Evolutionary conservation across 2,888 invertebrate species (phyloP).

Genomic region (Scaptomyza flava): DNA sequence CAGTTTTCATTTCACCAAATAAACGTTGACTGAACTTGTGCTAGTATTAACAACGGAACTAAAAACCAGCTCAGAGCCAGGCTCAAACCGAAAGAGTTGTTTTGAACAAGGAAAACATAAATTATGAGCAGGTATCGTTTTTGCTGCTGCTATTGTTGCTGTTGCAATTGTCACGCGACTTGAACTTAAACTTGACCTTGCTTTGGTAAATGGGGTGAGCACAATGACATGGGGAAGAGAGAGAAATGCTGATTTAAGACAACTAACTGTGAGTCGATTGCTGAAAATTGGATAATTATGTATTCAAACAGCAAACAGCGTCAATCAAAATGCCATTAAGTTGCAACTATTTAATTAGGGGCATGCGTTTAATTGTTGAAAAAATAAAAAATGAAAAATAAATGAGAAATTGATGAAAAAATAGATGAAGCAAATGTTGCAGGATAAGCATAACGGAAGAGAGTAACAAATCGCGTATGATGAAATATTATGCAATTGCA

Average conservation of each 20-base stretch:
- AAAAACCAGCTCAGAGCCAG: constrained; percentile 33
- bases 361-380: constrained; percentile 42
- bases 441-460: constrained; percentile 48
- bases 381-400: constrained; percentile 16
- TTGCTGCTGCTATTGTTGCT: neutral
- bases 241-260: constrained; percentile 9
- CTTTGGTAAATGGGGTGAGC: constrained; percentile 15
- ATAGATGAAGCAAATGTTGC: constrained; percentile 6
- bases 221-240: constrained; percentile 5
- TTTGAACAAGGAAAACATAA: constrained; percentile 65
- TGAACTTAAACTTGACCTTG: constrained; percentile 83
- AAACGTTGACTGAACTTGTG: constrained; percentile 37
- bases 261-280: constrained; percentile 29
- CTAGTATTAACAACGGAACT: constrained; percentile 61
- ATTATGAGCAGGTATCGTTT: constrained; percentile 48
- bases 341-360: constrained; percentile 41
- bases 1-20: constrained; percentile 43
- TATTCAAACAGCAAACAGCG: constrained; percentile 27
- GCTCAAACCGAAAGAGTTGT: constrained; percentile 13
- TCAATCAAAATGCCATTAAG: constrained; percentile 57
- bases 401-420: constrained; percentile 6
- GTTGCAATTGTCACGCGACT: constrained; percentile 48
- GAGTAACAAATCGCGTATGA: constrained; percentile 53
- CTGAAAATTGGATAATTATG: constrained; percentile 53
- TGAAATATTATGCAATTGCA: constrained; percentile 72